Percentiles rank a stretch among this genome's conserved stretches.
Conservation (phyloP, 2,888 invertebrate genomes). For the Calliscelio sp. region DNA sequence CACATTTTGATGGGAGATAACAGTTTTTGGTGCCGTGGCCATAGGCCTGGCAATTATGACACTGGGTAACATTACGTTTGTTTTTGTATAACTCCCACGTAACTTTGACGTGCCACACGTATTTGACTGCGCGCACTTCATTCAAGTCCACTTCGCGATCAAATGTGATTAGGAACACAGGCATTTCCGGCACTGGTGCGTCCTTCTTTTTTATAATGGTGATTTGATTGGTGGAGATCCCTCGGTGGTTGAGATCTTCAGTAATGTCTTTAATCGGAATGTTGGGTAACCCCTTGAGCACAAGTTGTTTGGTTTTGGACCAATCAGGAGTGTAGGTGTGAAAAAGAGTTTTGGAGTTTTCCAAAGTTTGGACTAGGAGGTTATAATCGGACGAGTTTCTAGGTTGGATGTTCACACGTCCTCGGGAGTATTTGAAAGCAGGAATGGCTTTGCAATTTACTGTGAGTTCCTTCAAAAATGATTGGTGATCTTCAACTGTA, state of each 20-base stretch:
- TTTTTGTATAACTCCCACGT: neutral
- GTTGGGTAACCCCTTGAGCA: conserved; percentile 35
- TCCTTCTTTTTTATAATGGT: conserved; percentile 1
- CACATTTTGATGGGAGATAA: neutral
- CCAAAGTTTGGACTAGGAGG: neutral
- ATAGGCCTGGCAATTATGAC: neutral
- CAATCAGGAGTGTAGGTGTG: conserved; percentile 37
- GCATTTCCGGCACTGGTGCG: neutral
- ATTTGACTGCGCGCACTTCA: neutral
- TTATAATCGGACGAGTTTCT: neutral
- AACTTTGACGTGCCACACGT: neutral
- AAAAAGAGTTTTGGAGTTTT: neutral
- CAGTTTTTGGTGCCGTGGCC: neutral
- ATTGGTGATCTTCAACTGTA: too few relatives aligned
- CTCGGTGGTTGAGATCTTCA: neutral
- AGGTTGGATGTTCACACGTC: neutral
- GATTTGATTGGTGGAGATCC: neutral
- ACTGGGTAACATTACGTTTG: neutral
- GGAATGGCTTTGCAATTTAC: neutral
- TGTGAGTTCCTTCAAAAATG: neutral
- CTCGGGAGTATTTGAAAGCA: neutral
- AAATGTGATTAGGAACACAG: neutral
- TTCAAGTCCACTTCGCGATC: neutral
- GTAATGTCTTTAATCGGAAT: neutral
- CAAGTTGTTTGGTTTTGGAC: conserved; percentile 43